Conservation (phyloP, 1,140 invertebrate genomes). For the Asobara japonica region DNA sequence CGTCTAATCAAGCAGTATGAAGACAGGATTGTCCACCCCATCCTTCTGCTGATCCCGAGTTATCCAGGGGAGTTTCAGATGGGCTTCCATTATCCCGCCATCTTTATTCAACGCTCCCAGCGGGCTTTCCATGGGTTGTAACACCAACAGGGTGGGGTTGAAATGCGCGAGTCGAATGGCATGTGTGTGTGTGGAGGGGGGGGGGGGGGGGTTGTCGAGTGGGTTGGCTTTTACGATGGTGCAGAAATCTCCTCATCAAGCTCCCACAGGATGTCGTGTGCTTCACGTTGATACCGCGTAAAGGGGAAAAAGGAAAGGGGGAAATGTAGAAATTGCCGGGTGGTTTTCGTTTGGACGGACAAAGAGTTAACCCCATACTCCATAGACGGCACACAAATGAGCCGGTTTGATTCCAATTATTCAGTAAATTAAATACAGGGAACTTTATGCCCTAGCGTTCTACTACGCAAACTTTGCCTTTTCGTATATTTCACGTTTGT, state of each 20-base stretch:
- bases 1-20: not conserved
- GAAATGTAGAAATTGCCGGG: conserved; percentile 39
- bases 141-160: conserved; percentile 22
- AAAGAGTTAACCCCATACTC: not conserved
- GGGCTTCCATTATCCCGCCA: conserved; percentile 57
- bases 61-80: conserved; percentile 20
- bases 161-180: conserved; percentile 33
- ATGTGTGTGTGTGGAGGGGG: conserved; percentile 44
- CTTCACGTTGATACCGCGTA: not conserved
- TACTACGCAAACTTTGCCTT: not conserved
- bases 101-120: conserved; percentile 58
- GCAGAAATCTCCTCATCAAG: conserved; percentile 65
- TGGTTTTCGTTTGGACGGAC: conserved; percentile 28
- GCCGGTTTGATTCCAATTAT: conserved; percentile 67
- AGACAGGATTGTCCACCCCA: too few relatives aligned
- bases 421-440: conserved; percentile 67
- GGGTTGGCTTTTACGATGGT: conserved; percentile 57
- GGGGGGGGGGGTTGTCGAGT: not conserved
- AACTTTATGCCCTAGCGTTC: conserved; percentile 47
- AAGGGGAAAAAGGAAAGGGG: conserved; percentile 23
- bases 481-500: not conserved
- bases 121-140: conserved; percentile 30
- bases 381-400: conserved; percentile 59
- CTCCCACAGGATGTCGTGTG: conserved; percentile 45
- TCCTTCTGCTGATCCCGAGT: too few relatives aligned